Conservation (phyloP, 2,888 invertebrate genomes). For the Cheilosia urbana region DNA sequence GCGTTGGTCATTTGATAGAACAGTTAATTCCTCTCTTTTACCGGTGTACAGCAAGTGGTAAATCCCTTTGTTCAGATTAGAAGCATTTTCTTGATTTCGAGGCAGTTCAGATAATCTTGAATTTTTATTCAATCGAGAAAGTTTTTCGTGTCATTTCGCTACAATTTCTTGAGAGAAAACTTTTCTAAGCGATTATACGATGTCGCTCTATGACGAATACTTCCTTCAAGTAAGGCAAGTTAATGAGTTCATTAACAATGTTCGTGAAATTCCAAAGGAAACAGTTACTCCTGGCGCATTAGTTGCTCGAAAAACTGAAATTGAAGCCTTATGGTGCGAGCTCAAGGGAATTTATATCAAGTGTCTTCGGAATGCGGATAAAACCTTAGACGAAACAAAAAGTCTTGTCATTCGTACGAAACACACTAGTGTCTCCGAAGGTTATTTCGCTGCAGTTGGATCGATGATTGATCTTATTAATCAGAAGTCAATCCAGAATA, state of each 20-base stretch:
- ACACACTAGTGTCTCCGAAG: not conserved
- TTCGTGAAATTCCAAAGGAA: not conserved
- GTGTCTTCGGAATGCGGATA: conserved; percentile 4
- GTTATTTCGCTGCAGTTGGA: conserved; percentile 1
- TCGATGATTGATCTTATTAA: not conserved
- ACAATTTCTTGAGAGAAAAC: no score
- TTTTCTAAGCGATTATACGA: not conserved
- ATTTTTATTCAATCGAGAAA: no score
- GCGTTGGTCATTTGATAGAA: no score
- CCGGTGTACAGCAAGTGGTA: no score
- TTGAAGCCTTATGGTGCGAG: not conserved
- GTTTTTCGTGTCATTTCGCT: no score
- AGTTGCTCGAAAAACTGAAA: conserved; percentile 2
- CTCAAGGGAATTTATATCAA: not conserved
- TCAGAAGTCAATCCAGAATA: not conserved
- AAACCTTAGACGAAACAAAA: conserved; percentile 3
- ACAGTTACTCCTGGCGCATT: not conserved
- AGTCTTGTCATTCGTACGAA: not conserved
- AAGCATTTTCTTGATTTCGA: no score
- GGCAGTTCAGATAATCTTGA: no score
- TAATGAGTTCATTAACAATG: not conserved
- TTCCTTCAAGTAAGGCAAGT: not conserved
- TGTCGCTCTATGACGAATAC: not conserved
- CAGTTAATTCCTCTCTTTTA: no score
- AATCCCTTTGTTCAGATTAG: no score